Conservation (phyloP, 2,888 invertebrate species). For the Thera britannica region DNA sequence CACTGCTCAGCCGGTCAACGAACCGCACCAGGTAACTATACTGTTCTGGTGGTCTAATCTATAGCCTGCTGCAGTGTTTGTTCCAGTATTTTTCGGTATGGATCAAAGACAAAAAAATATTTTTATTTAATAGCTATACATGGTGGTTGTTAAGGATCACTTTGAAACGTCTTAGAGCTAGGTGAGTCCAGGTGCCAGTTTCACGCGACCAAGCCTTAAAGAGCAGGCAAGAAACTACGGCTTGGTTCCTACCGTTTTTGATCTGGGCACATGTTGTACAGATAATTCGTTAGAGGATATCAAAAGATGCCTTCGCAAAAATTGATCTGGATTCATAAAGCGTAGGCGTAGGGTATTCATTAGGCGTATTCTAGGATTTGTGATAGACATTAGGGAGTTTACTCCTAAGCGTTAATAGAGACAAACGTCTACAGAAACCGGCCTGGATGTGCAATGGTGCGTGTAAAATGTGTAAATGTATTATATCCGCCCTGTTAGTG, state of each 20-base stretch:
- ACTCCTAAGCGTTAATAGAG: background rate
- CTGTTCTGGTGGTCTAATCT: background rate
- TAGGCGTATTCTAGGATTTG: background rate
- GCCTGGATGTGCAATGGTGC: background rate
- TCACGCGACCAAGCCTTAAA: too few species aligned
- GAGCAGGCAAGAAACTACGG: too few species aligned
- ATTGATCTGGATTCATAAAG: background rate
- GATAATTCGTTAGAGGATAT: background rate
- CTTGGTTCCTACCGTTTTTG: too few species aligned
- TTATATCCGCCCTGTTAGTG: background rate
- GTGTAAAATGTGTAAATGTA: background rate
- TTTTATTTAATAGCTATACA: too few species aligned
- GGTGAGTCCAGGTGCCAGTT: too few species aligned
- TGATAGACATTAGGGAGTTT: background rate
- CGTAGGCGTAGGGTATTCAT: background rate
- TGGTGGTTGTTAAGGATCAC: too few species aligned
- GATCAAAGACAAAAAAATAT: too few species aligned
- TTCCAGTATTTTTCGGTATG: background rate
- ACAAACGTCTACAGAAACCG: background rate
- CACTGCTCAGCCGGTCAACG: slow-evolving; percentile 37
- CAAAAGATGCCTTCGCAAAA: background rate
- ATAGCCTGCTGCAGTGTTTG: background rate
- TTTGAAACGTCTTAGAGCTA: too few species aligned
- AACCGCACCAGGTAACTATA: slow-evolving; percentile 65
- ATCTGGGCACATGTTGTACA: background rate